Evolutionary conservation across 2,113 vertebrate genomes (phyloP), one percentile per base, ranked within the genome.

Genomic region (Atractosteus spatula): DNA sequence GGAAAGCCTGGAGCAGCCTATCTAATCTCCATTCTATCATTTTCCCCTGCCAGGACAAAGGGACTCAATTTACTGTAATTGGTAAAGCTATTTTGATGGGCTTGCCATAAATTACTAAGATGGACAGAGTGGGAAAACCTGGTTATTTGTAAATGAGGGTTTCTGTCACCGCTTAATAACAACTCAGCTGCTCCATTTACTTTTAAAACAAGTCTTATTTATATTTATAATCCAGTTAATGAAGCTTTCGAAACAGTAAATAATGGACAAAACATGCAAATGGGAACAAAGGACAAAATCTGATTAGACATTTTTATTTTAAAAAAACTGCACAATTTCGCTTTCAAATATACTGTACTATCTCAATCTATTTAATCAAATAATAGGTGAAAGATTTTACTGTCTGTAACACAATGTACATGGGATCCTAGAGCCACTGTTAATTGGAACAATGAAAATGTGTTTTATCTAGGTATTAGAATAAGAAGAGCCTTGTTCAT

Each of bases 81-180:
- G 55, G 17, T 7, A 12, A 55, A 54, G 59, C 63, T 44, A 59
- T 7, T 5, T 0, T 0, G n/a, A 45, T 0, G 3, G 0, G 13
- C 1, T 10, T 29, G 8, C 2, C 8, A 68, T 2, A n/a, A 51
- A 51, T 51, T 51, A 51, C 45, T 29, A 73, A 61, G 4, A 54
- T 0, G 45, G 14, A 43, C 0, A 51, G 70, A 42, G 10, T 45
- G n/a, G 47, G 29, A 73, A 29, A 66, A 62, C 1, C 0, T 7
- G 41, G 43, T 41, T 57, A 8, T 0, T 13, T 1, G 55, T 54
- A 59, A 42, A 43, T 67, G 55, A 10, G 73, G 71, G n/a, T n/a
- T 51, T 51, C 42, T 62, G 0, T 3, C 7, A 7, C 0, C 10
- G 3, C 0, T 6, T 11, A 62, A 43, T 29, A 13, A 2, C 42